Evolutionary conservation across 2,113 vertebrate genomes (phyloP).

Genomic region (Glaucidium brasilianum): DNA sequence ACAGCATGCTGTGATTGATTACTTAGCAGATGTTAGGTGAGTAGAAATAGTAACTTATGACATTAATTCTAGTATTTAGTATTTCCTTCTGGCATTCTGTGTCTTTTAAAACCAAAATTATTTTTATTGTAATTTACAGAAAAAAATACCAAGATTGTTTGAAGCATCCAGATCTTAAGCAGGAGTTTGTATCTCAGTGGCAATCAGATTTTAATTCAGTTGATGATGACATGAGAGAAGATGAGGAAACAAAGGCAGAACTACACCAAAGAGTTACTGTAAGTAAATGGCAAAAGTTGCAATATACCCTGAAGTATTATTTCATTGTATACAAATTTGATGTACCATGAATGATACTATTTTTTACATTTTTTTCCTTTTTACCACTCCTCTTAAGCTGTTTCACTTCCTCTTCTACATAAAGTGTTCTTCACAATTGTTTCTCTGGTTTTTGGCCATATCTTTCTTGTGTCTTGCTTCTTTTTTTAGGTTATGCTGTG

Average conservation of each 20-base stretch:
- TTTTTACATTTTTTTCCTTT: not conserved
- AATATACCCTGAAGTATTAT: not conserved
- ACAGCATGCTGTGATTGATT: conserved; percentile 61
- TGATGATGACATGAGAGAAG: conserved; percentile 82
- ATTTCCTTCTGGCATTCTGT: not conserved
- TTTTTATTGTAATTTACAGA: conserved; percentile 66
- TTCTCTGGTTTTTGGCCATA: not conserved
- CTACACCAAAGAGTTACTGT: conserved; percentile 88
- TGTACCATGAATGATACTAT: not conserved
- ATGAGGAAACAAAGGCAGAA: conserved; percentile 89
- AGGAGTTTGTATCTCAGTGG: conserved; percentile 88
- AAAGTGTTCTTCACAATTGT: not conserved
- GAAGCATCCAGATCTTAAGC: conserved; percentile 83
- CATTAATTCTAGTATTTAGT: not conserved
- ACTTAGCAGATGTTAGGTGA: conserved; percentile 82
- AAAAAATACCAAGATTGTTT: conserved; percentile 82
- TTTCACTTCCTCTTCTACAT: not conserved
- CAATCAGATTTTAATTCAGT: conserved; percentile 87
- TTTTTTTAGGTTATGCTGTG: not conserved
- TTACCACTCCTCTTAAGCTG: not conserved
- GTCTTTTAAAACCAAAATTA: not conserved
- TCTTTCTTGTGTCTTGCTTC: not conserved
- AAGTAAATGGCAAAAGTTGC: conserved; percentile 43
- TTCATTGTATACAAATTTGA: not conserved
- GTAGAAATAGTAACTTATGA: not conserved